These are phyloP conservation scores for Elachura formosa DNA, from an alignment of 2,113 vertebrate species.

Conservation along the genomic window DNA sequence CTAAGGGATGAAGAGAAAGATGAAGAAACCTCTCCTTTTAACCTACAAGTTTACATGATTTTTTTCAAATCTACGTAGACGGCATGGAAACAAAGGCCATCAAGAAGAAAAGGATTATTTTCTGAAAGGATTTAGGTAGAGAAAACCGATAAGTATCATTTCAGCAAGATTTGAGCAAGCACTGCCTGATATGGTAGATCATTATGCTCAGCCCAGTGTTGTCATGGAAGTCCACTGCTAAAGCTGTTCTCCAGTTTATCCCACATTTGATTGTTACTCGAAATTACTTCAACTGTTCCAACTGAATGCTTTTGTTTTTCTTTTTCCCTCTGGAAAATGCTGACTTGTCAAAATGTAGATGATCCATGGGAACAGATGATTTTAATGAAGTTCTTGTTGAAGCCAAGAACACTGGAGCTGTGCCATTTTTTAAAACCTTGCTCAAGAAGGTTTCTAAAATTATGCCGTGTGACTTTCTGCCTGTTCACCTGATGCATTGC, in stretches of 20 bases:
- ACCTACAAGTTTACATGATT: background rate
- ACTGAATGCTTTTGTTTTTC: background rate
- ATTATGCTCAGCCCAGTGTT: background rate
- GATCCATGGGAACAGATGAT: background rate
- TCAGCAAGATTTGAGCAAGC: background rate
- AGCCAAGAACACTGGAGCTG: background rate
- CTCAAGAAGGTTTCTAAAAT: background rate
- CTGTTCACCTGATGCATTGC: background rate
- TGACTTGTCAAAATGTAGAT: constrained; percentile 8
- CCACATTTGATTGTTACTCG: background rate
- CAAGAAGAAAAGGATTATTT: background rate
- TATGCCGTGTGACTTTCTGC: background rate
- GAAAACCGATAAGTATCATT: background rate
- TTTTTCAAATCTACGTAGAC: background rate
- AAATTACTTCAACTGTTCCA: background rate
- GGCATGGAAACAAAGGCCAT: background rate
- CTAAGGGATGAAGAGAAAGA: background rate
- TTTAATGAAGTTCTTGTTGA: background rate
- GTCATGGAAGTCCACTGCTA: background rate
- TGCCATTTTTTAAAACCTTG: background rate
- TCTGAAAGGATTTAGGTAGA: background rate
- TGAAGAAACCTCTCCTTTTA: background rate
- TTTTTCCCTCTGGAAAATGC: constrained; percentile 35
- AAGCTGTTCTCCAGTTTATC: background rate
- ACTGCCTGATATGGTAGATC: background rate